phyloP scores from a whole-genome alignment of 2,888 invertebrate genomes.

The Xestia xanthographa region DNA sequence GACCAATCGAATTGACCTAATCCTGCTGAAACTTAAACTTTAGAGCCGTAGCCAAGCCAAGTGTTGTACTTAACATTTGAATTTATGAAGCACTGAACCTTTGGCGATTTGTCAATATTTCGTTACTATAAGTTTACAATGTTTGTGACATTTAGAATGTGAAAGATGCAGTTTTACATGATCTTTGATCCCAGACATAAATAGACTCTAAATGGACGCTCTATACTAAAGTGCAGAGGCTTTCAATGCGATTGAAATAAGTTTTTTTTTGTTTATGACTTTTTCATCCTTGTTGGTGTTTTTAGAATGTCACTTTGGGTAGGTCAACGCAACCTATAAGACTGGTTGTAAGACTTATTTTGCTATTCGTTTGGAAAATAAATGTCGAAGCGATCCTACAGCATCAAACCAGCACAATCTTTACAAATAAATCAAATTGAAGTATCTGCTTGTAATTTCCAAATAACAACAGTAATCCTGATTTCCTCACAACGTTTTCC shows the following conservation, averaged over 20 bases:
- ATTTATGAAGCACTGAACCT: neutral
- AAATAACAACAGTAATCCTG: too few relatives aligned
- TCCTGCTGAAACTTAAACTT: too few relatives aligned
- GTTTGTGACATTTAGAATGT: conserved; percentile 11
- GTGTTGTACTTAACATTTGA: neutral
- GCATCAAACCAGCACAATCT: neutral
- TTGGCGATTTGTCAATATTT: neutral
- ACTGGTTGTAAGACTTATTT: neutral
- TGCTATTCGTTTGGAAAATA: neutral
- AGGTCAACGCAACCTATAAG: too few relatives aligned
- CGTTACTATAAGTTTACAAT: neutral
- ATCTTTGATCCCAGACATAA: conserved; percentile 6
- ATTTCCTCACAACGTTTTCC: neutral
- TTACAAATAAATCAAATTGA: too few relatives aligned
- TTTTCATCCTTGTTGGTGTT: neutral
- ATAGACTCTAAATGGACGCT: neutral
- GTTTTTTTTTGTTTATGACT: neutral
- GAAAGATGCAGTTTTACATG: neutral
- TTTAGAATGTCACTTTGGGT: neutral
- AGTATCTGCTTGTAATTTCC: too few relatives aligned
- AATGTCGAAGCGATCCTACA: neutral
- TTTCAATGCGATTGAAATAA: neutral
- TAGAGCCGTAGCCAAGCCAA: neutral
- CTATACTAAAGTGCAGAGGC: neutral
- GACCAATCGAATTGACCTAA: too few relatives aligned